Evolutionary conservation across 2,888 invertebrate species (phyloP).

Genomic region (Oscheius myriophilus): DNA sequence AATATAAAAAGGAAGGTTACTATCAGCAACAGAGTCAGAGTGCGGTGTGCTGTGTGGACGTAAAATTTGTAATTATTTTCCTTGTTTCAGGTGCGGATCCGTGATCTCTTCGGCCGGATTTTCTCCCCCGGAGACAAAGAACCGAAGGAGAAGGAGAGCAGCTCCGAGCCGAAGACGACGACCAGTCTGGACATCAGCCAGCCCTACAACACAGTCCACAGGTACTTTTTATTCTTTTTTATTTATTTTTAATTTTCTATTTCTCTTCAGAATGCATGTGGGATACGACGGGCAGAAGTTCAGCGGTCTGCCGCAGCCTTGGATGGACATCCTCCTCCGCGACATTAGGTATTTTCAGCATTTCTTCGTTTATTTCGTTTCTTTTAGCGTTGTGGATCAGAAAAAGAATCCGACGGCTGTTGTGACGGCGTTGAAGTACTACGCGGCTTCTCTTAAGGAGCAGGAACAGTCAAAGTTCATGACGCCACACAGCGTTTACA

Average conservation of each 20-base stretch:
- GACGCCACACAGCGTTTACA: constrained; percentile 59
- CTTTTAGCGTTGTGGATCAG: constrained; percentile 74
- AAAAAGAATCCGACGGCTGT: constrained; percentile 82
- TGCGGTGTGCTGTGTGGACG: too few relatives aligned
- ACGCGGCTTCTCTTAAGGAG: constrained; percentile 75
- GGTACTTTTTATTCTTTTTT: constrained; percentile 23
- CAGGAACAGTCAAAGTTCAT: constrained; percentile 65
- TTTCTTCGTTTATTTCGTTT: background rate
- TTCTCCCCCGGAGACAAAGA: constrained; percentile 56
- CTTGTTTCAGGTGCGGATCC: constrained; percentile 52
- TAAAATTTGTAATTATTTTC: background rate
- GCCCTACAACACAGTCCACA: constrained; percentile 67
- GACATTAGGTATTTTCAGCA: constrained; percentile 61
- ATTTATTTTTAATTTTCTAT: background rate
- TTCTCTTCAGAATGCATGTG: constrained; percentile 54
- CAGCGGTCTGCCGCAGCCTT: constrained; percentile 68
- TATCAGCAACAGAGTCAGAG: too few relatives aligned
- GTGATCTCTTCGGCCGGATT: constrained; percentile 52
- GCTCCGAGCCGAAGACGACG: constrained; percentile 36
- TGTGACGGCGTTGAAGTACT: constrained; percentile 88
- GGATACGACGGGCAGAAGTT: constrained; percentile 69
- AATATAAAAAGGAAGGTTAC: too few relatives aligned
- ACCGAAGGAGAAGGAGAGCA: constrained; percentile 29
- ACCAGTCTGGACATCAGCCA: constrained; percentile 62
- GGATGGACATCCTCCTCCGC: constrained; percentile 66